Evolutionary conservation across 2,113 vertebrate genomes (phyloP), one percentile per base, ranked within the genome.

Genomic region (Lophura nycthemera): DNA sequence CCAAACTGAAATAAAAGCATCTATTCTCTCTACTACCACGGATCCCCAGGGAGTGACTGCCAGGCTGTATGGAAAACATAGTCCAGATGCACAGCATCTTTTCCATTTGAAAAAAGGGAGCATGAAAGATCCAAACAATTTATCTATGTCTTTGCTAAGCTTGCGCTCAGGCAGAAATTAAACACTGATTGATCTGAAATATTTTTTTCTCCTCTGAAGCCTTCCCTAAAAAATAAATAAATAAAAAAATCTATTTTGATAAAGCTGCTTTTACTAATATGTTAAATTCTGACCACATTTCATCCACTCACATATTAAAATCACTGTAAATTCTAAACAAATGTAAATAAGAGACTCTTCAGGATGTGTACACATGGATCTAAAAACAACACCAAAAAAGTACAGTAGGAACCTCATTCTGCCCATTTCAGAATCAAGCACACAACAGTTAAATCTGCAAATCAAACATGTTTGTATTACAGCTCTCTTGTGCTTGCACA

Each of bases 1-100:
- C 57, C 65, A 84, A 90, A 92, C 63, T 57, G 83, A 95, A 97
- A 92, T 88, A 83, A 95, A 92, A 94, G 57, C 43, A 81, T 81
- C 79, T 85, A 89, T 91, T 95, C 75, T 95, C 48, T 92, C 90
- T 81, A 40, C 79, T 95, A 90, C 57, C 13, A 43, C 20, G 16
- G 47, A 83, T 92, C 95, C 86, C 88, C 16, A 78, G 95, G 73
- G 88, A 90, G 38, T 40, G 61, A 67, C 93, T 92, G 82, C 69
- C 78, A 89, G 82, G 75, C 60, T 81, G 64, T 71, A 95, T 77
- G 69, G 95, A 93, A 96, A 95, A 96, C 89, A 95, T 64, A 93
- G 89, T 91, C 94, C 96, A 96, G 89, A 96, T 95, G 91, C 83
- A 88, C 40, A 86, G 91, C 85, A 95, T 94, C 93, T 92, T 94